These are phyloP conservation scores for Mesitornis unicolor DNA, from an alignment of 2,113 vertebrate genomes.

Conservation along the genomic window DNA sequence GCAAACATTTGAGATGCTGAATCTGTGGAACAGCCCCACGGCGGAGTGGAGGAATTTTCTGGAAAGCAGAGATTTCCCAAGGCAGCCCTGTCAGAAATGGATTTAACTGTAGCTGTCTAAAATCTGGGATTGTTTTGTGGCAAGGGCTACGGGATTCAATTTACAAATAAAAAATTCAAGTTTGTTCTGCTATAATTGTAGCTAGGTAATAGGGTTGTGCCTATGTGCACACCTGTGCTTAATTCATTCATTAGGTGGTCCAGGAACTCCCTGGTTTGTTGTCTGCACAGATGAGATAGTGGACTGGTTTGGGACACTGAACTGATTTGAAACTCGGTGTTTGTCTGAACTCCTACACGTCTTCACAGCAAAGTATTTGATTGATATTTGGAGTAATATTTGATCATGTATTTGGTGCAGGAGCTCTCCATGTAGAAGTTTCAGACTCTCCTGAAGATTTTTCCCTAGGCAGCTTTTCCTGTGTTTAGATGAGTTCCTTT, in stretches of 20 bases:
- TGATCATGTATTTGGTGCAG: not conserved
- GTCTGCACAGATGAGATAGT: not conserved
- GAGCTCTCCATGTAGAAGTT: not conserved
- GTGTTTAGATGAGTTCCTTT: not conserved
- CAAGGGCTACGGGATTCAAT: not conserved
- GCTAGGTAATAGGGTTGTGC: not conserved
- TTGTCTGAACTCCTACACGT: not conserved
- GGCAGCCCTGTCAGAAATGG: not conserved
- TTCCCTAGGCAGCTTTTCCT: not conserved
- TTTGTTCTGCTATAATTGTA: not conserved
- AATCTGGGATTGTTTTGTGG: not conserved
- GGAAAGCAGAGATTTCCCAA: not conserved
- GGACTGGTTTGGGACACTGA: not conserved
- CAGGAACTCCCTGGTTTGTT: not conserved
- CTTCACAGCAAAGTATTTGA: not conserved
- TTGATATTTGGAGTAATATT: not conserved
- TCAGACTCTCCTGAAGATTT: not conserved
- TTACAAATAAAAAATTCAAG: not conserved
- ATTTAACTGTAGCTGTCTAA: not conserved
- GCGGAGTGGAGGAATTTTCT: not conserved
- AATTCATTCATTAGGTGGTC: not conserved
- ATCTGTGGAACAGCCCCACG: not conserved
- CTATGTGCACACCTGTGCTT: not conserved
- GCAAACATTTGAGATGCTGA: not conserved
- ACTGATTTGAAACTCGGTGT: not conserved